These are phyloP conservation scores for Calosoma granatense DNA, from an alignment of 1,140 invertebrate species.

Conservation along the genomic window DNA sequence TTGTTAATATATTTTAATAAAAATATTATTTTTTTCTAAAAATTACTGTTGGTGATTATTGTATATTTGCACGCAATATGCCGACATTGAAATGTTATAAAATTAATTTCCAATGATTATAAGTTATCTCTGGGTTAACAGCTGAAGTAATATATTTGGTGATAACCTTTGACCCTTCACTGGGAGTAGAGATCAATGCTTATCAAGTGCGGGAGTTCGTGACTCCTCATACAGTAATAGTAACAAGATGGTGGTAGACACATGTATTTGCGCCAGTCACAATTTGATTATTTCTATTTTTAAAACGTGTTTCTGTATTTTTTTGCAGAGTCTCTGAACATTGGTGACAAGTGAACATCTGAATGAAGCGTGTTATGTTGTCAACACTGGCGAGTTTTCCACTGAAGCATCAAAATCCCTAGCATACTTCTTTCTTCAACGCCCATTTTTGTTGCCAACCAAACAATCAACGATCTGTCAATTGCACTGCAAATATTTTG, in stretches of 20 bases:
- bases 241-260: no score
- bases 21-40: no score
- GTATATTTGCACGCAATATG: no score
- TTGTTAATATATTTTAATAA: no score
- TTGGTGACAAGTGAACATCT: not conserved
- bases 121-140: not conserved
- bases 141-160: not conserved
- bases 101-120: not conserved
- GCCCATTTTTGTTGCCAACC: no score
- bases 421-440: no score
- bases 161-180: not conserved
- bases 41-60: no score
- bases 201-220: not conserved
- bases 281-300: no score
- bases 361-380: not conserved
- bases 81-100: no score
- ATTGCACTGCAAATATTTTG: not conserved
- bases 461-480: not conserved
- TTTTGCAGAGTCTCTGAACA: not conserved
- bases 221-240: not conserved
- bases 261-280: no score
- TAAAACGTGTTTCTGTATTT: not conserved
- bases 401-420: no score
- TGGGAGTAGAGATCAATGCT: not conserved
- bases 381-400: not conserved